These are phyloP conservation scores for Neoascia interrupta DNA, from an alignment of 2,888 invertebrate genomes.

Conservation along the genomic window DNA sequence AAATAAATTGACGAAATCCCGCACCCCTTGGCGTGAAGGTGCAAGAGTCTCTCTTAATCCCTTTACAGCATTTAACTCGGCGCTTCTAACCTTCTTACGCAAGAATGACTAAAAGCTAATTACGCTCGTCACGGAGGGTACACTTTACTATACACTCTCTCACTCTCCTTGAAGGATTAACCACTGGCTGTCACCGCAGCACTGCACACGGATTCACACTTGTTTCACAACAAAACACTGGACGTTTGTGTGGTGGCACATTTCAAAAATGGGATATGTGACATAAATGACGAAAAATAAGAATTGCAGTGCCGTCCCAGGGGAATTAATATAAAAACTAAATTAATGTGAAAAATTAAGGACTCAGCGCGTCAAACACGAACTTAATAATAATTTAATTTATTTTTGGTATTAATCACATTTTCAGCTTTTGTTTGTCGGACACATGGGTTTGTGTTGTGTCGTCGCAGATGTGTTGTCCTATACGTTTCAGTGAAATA, in stretches of 20 bases:
- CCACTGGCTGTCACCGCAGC: constrained; percentile 19
- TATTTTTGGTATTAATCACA: constrained; percentile 39
- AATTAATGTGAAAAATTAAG: constrained; percentile 23
- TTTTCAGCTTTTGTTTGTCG: neutral
- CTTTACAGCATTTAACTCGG: too few relatives aligned
- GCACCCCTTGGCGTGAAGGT: too few relatives aligned
- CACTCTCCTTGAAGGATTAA: neutral
- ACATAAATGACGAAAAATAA: constrained; percentile 40
- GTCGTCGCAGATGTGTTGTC: neutral
- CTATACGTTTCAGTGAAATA: constrained; percentile 1
- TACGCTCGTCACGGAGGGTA: too few relatives aligned
- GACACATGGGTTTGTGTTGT: neutral
- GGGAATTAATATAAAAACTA: neutral
- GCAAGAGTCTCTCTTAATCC: too few relatives aligned
- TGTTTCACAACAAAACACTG: constrained; percentile 10
- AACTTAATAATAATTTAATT: constrained; percentile 43
- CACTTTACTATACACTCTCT: too few relatives aligned
- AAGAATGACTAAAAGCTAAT: too few relatives aligned
- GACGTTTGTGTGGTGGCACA: neutral
- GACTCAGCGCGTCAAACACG: constrained; percentile 5
- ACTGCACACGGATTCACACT: constrained; percentile 14
- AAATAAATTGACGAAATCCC: too few relatives aligned
- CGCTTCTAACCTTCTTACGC: too few relatives aligned
- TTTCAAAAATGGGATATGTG: constrained; percentile 17
- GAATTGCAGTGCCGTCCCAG: neutral